Evolutionary conservation across 2,797 vertebrate species (phyloP), one percentile per base, ranked within the genome.

Genomic region (Rostrhamus sociabilis): DNA sequence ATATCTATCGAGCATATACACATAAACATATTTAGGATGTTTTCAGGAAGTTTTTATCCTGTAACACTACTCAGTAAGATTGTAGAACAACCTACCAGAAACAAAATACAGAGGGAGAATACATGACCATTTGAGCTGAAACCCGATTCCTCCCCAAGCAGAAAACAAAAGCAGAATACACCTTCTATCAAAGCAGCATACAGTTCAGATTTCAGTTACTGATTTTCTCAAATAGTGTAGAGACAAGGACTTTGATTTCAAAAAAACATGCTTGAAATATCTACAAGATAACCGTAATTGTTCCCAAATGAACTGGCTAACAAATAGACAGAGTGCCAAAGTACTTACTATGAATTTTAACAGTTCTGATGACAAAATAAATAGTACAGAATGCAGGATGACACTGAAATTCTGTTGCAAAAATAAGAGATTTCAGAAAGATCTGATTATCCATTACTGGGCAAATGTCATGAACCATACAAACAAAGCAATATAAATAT

Each of bases 11-110:
- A 92, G 31, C 6, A 56, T 13, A 53, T 36, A 55, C 31, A 64
- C 0, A 0, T 20, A 74, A 74, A 84, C 36, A 27, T 21, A 78
- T 16, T 63, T 62, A 75, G 56, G 40, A 76, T 62, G 29, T 25
- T 55, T 66, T 86, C 40, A 52, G 56, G 27, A 89, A 40, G 23
- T 3, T 94, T 92, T 93, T 66, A 58, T 48, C 55, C 55, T 45
- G n/a, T 42, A 81, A 63, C 59, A 55, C 47, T 59, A 60, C 50
- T 66, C 60, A 73, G 47, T n/a, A 90, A 43, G n/a, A 60, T 81
- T 87, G 84, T 67, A 72, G 89, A 90, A 93, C 50, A 72, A 69
- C n/a, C 36, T 67, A 64, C 22, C 38, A 96, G 92, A 83, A 92
- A 83, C 25, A 91, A 92, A 95, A 91, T 40, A 77, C 32, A 71